Conservation (phyloP, 2,888 invertebrate species). For the Erebia ligea region DNA sequence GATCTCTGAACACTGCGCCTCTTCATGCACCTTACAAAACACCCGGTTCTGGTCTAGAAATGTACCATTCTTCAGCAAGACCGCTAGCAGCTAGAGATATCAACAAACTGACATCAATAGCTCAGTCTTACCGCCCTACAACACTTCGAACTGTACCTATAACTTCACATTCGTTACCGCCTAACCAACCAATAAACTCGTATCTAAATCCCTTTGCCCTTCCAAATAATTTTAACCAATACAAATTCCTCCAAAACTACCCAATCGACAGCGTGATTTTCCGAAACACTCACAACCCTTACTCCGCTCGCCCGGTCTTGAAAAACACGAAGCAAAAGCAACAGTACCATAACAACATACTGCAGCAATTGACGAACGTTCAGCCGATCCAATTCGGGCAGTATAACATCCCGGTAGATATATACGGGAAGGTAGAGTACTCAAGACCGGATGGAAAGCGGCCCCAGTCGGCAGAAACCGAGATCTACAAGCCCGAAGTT, state of each 20-base stretch:
- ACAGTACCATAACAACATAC: slow-evolving; percentile 58
- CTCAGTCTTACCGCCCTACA: slow-evolving; percentile 76
- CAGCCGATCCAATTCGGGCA: slow-evolving; percentile 72
- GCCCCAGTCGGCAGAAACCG: slow-evolving; percentile 52
- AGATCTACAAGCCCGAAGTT: slow-evolving; percentile 73
- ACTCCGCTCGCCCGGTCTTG: slow-evolving; percentile 63
- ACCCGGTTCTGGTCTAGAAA: slow-evolving; percentile 62
- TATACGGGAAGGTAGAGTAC: slow-evolving; percentile 65
- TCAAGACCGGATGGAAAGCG: slow-evolving; percentile 56
- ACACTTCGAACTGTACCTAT: slow-evolving; percentile 64
- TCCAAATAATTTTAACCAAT: slow-evolving; percentile 65
- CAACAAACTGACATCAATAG: slow-evolving; percentile 73
- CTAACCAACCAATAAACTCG: slow-evolving; percentile 73
- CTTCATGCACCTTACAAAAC: slow-evolving; percentile 72
- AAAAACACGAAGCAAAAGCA: slow-evolving; percentile 69
- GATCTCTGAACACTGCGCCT: slow-evolving; percentile 61
- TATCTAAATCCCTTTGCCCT: slow-evolving; percentile 74
- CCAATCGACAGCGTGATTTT: slow-evolving; percentile 68
- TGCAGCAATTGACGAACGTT: slow-evolving; percentile 68
- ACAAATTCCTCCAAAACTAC: slow-evolving; percentile 72
- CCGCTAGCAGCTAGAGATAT: slow-evolving; percentile 69
- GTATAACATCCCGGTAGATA: slow-evolving; percentile 66
- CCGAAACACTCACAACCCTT: slow-evolving; percentile 71
- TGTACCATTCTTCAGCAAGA: slow-evolving; percentile 69
- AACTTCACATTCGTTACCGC: slow-evolving; percentile 53